These are phyloP conservation scores for Peromyscus leucopus DNA, from an alignment of 2,113 vertebrate genomes.

Conservation along the genomic window DNA sequence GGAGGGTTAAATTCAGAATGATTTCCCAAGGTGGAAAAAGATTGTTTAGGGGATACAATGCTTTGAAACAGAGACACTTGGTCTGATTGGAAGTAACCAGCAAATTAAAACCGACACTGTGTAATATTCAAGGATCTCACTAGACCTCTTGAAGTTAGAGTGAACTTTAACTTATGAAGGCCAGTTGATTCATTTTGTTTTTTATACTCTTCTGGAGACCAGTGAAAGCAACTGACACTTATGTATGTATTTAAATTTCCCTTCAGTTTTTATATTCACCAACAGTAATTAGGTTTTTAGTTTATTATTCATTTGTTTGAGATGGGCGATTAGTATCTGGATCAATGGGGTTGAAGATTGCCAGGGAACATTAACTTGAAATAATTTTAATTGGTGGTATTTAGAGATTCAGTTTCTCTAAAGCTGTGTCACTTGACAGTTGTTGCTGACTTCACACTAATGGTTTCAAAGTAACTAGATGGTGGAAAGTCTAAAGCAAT, in stretches of 20 bases:
- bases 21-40: conserved; percentile 47
- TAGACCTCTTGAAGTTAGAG: conserved; percentile 18
- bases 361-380: not conserved
- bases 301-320: conserved; percentile 48
- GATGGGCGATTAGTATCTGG: not conserved
- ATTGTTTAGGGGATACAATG: conserved; percentile 40
- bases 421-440: not conserved
- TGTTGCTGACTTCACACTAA: conserved; percentile 23
- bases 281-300: conserved; percentile 13
- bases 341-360: conserved; percentile 6
- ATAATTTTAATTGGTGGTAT: conserved; percentile 1
- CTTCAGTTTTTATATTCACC: conserved; percentile 35
- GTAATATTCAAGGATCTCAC: conserved; percentile 8
- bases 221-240: conserved; percentile 1
- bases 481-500: not conserved
- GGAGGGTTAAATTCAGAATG: not conserved
- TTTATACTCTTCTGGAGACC: conserved; percentile 37
- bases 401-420: conserved; percentile 23
- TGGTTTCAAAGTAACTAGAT: conserved; percentile 1
- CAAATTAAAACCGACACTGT: conserved; percentile 63
- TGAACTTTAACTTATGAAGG: conserved; percentile 21
- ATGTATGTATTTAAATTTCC: not conserved
- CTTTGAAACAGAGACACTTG: conserved; percentile 13
- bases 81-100: conserved; percentile 47
- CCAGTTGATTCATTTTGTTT: not conserved